phyloP scores from a whole-genome alignment of 2,113 vertebrate genomes.

The Nansenia antarctica region DNA sequence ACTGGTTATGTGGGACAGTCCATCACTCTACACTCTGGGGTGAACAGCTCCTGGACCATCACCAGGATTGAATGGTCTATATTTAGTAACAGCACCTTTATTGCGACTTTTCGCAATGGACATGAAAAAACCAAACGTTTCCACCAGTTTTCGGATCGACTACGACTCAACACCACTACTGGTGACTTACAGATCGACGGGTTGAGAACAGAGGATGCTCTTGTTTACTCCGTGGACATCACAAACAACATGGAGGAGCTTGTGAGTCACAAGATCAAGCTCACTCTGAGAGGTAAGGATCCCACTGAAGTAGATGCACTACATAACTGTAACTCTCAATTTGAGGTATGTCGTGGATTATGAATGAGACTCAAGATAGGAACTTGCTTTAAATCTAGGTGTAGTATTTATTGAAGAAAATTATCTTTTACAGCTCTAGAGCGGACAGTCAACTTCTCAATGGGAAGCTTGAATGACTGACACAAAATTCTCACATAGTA shows the following conservation, averaged over 20 bases:
- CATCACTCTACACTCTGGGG: slow-evolving; percentile 31
- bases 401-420: no score
- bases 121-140: accelerated
- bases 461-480: no score
- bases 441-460: no score
- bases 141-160: background rate
- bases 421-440: no score
- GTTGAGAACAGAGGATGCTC: background rate
- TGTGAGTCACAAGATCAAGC: background rate
- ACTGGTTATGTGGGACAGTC: background rate
- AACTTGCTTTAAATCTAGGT: no score
- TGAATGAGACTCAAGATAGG: no score
- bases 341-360: no score
- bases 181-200: slow-evolving; percentile 56
- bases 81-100: slow-evolving; percentile 47
- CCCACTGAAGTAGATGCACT: no score
- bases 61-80: slow-evolving; percentile 49
- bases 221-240: slow-evolving; percentile 32
- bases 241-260: accelerated
- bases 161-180: background rate
- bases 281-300: slow-evolving; percentile 47
- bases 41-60: background rate
- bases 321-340: no score
- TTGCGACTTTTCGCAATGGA: accelerated
- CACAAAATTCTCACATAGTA: no score